Conservation (phyloP, 2,888 invertebrate species). For the Tipula unca region DNA sequence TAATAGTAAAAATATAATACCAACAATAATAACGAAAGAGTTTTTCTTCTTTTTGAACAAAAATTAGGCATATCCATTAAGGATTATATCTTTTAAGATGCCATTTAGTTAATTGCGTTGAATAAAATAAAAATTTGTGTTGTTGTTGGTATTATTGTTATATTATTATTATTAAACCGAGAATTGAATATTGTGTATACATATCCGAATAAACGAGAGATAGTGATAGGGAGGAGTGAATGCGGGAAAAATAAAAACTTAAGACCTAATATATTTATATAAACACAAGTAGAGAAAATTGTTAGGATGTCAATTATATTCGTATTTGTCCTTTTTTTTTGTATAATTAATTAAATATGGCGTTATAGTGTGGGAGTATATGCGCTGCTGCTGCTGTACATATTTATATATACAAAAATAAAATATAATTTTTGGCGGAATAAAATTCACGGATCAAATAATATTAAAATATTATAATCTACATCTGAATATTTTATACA, state of each 20-base stretch:
- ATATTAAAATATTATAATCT: slow-evolving; percentile 14
- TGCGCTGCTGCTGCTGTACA: background rate
- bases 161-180: background rate
- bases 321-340: slow-evolving; percentile 14
- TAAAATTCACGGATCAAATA: slow-evolving; percentile 14
- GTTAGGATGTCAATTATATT: slow-evolving; percentile 17
- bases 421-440: background rate
- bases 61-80: slow-evolving; percentile 29
- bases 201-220: background rate
- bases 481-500: slow-evolving; percentile 8
- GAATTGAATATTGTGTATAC: background rate
- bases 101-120: slow-evolving; percentile 32
- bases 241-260: background rate
- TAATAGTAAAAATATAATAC: background rate
- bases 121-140: background rate
- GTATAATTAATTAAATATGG: slow-evolving; percentile 2
- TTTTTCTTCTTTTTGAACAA: slow-evolving; percentile 16
- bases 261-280: background rate
- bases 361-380: background rate
- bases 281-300: too few relatives aligned
- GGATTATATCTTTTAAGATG: slow-evolving; percentile 32
- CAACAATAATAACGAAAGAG: background rate
- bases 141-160: too few relatives aligned
- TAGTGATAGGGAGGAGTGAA: slow-evolving; percentile 16
- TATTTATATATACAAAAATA: background rate